Percentiles rank a stretch among this genome's conserved stretches.
phyloP scores from a whole-genome alignment of 2,113 vertebrate genomes.

The Potamarius usumacintae region DNA sequence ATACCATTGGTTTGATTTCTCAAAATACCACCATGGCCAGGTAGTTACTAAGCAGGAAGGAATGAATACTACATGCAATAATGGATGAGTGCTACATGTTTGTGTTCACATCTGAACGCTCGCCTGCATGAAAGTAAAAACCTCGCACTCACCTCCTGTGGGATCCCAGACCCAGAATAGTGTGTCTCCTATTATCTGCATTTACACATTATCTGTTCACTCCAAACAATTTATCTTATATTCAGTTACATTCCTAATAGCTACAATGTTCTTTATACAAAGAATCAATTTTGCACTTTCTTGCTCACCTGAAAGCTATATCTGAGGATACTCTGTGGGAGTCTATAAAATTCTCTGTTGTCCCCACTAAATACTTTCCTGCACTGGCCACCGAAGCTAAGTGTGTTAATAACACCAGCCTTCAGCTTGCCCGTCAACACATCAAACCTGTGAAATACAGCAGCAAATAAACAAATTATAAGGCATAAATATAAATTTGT shows the following conservation, averaged over 20 bases:
- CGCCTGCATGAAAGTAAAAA: neutral
- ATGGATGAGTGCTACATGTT: neutral
- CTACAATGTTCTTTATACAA: neutral
- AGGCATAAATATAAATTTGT: neutral
- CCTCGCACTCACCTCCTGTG: neutral
- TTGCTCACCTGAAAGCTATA: slow-evolving; percentile 85
- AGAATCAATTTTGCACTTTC: neutral
- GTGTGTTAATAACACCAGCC: slow-evolving; percentile 82
- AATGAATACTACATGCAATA: neutral
- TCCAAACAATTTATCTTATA: neutral
- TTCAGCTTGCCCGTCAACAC: slow-evolving; percentile 74
- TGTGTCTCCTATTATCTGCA: neutral
- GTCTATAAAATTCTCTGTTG: slow-evolving; percentile 73
- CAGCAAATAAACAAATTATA: neutral
- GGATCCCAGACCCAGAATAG: neutral
- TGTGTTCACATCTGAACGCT: neutral
- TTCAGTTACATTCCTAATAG: neutral
- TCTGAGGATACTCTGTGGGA: slow-evolving; percentile 84
- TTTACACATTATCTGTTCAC: neutral
- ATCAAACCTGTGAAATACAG: slow-evolving; percentile 73
- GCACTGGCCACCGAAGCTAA: slow-evolving; percentile 88
- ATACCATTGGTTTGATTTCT: neutral
- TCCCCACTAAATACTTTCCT: slow-evolving; percentile 84
- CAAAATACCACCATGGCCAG: neutral
- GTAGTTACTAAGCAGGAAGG: neutral